Base-by-base conservation (phyloP, 1,140 invertebrate species). In the Mactra quadrangularis region DNA sequence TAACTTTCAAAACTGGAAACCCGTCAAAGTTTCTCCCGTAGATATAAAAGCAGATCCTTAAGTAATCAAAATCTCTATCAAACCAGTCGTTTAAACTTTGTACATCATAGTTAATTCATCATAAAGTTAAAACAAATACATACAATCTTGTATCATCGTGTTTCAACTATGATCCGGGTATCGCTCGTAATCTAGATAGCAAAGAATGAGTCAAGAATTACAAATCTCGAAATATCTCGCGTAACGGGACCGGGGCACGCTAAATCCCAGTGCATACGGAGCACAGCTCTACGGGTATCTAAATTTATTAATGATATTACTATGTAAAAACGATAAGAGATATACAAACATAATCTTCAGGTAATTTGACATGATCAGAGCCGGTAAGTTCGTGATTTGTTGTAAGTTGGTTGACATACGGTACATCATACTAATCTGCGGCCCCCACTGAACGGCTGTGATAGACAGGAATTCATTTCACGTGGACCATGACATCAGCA, bases 401-500 rank as follows among this genome's bases (percentile, higher is more conserved):
- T 50, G 47, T 50, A 68, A n/a, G 27, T 9, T 52, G 6, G 27
- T 13, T 50, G 45, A 68, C 64, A 68, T 22, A 27, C 64, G 64
- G 64, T 27, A 50, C 45, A 31, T 50, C n/a, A 50, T 17, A 19
- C 27, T 50, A 68, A 68, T 68, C 64, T 31, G 3, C 64, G 41
- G 45, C 64, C 64, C 64, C 64, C 64, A 29, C 41, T 50, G 15
- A 25, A 41, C 25, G 47, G 47, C 38, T 47, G 27, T 68, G 64
- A 68, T 68, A 68, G 64, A 68, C 64, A 68, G 25, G 45, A 47
- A 41, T 68, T 68, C 47, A 68, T 68, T 68, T 68, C 41, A 50
- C 64, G 47, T 31, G 64, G 17, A 55, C 25, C 52, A n/a, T 41
- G 6, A 41, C 38, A 15, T 41, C 38, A 41, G 38, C 38, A 41